These are phyloP conservation scores for Ranitomeya variabilis DNA, from an alignment of 2,113 vertebrate species.

Conservation along the genomic window DNA sequence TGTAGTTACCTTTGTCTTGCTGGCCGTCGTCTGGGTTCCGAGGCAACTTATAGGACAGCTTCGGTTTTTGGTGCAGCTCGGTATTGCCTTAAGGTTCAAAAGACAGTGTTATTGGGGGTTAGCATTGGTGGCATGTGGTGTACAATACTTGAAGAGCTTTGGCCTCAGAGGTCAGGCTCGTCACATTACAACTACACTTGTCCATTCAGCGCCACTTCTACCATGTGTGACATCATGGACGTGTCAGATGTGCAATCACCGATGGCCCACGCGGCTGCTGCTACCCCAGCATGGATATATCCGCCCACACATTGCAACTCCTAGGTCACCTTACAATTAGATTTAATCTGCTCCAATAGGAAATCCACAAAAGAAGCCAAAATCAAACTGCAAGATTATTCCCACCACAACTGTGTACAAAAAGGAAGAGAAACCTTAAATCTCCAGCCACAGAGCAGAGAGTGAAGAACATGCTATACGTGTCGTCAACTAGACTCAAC, in stretches of 20 bases:
- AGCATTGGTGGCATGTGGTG: neutral
- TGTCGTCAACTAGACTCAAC: neutral
- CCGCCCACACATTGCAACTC: too few relatives aligned
- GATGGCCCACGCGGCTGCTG: neutral
- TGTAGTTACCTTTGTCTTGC: constrained; percentile 99
- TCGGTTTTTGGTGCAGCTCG: constrained; percentile 99
- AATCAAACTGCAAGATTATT: neutral
- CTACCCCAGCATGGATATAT: neutral
- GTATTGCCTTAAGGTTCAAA: constrained; percentile 99
- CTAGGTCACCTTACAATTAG: too few relatives aligned
- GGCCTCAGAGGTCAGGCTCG: neutral
- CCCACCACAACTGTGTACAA: neutral
- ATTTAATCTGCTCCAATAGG: neutral
- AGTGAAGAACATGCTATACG: neutral
- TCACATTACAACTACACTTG: neutral
- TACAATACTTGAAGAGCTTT: neutral
- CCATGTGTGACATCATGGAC: neutral
- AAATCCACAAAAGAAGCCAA: neutral
- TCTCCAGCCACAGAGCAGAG: neutral
- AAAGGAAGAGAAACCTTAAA: neutral
- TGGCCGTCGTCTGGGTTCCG: constrained; percentile 98
- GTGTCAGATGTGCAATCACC: neutral
- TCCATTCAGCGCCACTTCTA: neutral
- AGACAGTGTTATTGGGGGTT: constrained; percentile 86
- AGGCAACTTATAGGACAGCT: constrained; percentile 99